phyloP scores from a whole-genome alignment of 2,888 invertebrate genomes.

The Candidula unifasciata region DNA sequence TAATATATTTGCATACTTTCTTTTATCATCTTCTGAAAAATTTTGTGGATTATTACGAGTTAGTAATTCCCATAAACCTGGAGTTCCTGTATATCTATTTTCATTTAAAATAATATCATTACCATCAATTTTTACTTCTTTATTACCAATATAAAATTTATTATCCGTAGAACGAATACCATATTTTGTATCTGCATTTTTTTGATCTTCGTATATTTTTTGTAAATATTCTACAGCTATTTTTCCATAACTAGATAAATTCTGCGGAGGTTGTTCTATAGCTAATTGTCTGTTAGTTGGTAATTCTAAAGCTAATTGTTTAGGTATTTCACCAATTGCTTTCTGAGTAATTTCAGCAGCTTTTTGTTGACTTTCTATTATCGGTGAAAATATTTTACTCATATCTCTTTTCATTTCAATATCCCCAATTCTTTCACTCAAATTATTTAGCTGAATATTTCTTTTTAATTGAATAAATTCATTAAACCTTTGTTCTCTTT shows the following conservation, averaged over 20 bases:
- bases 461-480: neutral
- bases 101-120: neutral
- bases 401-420: constrained; percentile 24
- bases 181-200: too few species aligned
- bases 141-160: neutral
- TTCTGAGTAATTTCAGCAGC: neutral
- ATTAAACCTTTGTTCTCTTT: neutral
- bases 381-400: neutral
- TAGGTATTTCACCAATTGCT: neutral
- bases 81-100: neutral
- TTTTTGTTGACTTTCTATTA: neutral
- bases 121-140: neutral
- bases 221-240: too few species aligned
- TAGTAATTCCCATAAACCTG: neutral
- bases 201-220: too few species aligned
- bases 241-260: too few species aligned
- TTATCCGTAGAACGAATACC: too few species aligned
- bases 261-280: too few species aligned
- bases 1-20: neutral
- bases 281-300: neutral
- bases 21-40: neutral
- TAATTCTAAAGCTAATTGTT: neutral
- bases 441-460: constrained; percentile 18
- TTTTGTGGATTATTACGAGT: neutral
- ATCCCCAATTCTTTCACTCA: constrained; percentile 29